phyloP scores from a whole-genome alignment of 2,797 vertebrate genomes.

The Moxostoma hubbsi region DNA sequence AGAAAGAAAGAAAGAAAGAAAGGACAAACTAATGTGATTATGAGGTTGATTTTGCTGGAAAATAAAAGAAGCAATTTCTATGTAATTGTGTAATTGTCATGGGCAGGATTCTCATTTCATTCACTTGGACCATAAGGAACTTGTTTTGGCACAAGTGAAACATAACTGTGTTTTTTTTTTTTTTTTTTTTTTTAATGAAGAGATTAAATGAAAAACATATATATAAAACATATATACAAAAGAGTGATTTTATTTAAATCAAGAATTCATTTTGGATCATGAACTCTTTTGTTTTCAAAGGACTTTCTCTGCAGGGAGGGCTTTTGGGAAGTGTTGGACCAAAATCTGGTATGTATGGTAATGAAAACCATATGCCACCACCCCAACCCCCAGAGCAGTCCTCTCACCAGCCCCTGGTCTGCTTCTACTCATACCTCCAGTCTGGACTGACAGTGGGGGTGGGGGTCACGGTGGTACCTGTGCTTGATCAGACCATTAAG shows the following conservation, averaged over 20 bases:
- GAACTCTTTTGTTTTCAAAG: constrained; percentile 27
- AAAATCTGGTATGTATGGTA: constrained; percentile 64
- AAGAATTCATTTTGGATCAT: not conserved
- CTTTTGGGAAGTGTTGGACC: constrained; percentile 53
- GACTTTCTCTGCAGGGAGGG: constrained; percentile 34
- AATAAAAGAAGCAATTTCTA: constrained; percentile 20
- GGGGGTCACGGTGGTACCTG: constrained; percentile 38
- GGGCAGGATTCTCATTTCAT: constrained; percentile 27
- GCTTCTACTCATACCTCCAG: constrained; percentile 36
- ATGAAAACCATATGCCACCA: constrained; percentile 64
- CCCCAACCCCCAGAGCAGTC: constrained; percentile 40
- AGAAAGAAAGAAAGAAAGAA: not conserved
- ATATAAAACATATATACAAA: not conserved
- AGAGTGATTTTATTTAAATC: not conserved
- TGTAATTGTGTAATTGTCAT: constrained; percentile 11
- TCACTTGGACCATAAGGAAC: constrained; percentile 25
- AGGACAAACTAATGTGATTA: not conserved
- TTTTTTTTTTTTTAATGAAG: not conserved
- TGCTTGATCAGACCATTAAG: constrained; percentile 41
- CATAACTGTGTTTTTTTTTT: constrained; percentile 33
- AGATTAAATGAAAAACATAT: constrained; percentile 37
- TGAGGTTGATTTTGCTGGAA: constrained; percentile 13
- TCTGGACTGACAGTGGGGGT: constrained; percentile 34
- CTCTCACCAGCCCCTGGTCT: constrained; percentile 45
- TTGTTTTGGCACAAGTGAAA: constrained; percentile 17